Base-by-base conservation (phyloP, 2,888 invertebrate species). In the Rhimphoctona megacephalus region DNA sequence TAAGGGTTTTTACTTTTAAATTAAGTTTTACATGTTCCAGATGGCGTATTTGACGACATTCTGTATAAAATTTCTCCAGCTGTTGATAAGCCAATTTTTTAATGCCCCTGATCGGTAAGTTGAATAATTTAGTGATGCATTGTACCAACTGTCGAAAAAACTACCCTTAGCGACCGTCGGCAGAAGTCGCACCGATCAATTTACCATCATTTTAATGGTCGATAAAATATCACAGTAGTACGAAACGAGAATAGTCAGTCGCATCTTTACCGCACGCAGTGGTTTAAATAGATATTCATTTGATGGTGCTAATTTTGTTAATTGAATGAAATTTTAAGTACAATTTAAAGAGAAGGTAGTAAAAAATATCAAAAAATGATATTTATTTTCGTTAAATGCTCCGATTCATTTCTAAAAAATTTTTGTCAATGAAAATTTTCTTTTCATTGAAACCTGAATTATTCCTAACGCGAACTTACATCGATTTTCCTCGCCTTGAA, bases 191-290 rank as follows among this genome's bases (percentile, higher is more conserved):
- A 9, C 14, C 36, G 14, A 36, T 36, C 46, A 39, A 49, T 39
- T 14, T 22, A 1, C 43, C 6, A 73, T 30, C 30, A 52, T 14
- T 52, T 73, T 49, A 22, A 3, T 25, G 9, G 81, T 73, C 77
- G 85, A 67, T 61, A 85, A 81, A 66, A 54, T 72, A 81, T 61
- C 72, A 39, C 74, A 54, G 73, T 81, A 73, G 64, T 81, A 81
- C 49, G 39, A 73, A 19, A n/a, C 22, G 54, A 30, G 36, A 25
- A 73, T 73, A 25, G 66, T 81, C 81, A 46, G 74, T 39, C 81
- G 22, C 22, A 43, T 19, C 52, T 22, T 43, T 25, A 30, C 54
- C 66, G 43, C 73, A 14, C 43, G 46, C 73, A n/a, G 73, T 9
- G 17, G 11, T 33, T 33, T 19, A 19, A 61, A 25, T 76, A 5